Percentiles rank a stretch among this genome's conserved stretches.
These are phyloP conservation scores for Drosophila diplacantha DNA, from an alignment of 2,888 invertebrate genomes.

Conservation along the genomic window DNA sequence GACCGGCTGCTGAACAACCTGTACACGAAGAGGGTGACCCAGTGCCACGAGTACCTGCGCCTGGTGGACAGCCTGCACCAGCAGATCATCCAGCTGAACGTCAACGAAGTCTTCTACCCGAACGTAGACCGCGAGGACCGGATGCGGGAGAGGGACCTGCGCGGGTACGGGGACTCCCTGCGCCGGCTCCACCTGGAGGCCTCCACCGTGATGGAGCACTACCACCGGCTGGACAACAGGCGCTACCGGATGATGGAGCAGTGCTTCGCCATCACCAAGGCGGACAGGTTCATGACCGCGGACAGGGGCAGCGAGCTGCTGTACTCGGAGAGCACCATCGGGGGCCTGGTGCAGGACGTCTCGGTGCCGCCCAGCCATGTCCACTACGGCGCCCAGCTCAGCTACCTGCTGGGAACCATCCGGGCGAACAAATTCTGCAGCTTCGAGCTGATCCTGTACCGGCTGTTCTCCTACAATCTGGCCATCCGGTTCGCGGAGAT, in stretches of 20 bases:
- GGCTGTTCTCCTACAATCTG: conserved; percentile 96
- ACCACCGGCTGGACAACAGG: conserved; percentile 42
- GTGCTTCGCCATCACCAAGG: conserved; percentile 53
- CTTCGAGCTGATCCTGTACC: conserved; percentile 97
- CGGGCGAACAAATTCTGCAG: conserved; percentile 91
- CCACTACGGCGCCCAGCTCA: conserved; percentile 36
- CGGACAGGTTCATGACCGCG: conserved; percentile 52
- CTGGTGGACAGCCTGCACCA: conserved; percentile 53
- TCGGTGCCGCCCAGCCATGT: conserved; percentile 5
- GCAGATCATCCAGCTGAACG: conserved; percentile 46
- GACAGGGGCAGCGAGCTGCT: conserved; percentile 51
- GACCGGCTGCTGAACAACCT: conserved; percentile 51
- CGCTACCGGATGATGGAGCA: conserved; percentile 53
- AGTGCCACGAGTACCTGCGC: conserved; percentile 63
- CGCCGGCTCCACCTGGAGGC: conserved; percentile 49
- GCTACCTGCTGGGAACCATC: conserved; percentile 98
- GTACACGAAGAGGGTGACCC: conserved; percentile 50
- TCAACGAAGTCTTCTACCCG: conserved; percentile 50
- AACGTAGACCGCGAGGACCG: conserved; percentile 57
- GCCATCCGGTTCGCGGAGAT: conserved; percentile 95
- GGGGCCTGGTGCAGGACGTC: conserved; percentile 60
- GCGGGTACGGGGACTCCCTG: conserved; percentile 47
- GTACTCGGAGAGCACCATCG: conserved; percentile 61
- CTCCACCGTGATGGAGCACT: conserved; percentile 49
- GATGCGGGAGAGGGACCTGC: conserved; percentile 53